Base-by-base conservation (phyloP, 1,140 invertebrate genomes). In the Drosophila pseudoananassae region DNA sequence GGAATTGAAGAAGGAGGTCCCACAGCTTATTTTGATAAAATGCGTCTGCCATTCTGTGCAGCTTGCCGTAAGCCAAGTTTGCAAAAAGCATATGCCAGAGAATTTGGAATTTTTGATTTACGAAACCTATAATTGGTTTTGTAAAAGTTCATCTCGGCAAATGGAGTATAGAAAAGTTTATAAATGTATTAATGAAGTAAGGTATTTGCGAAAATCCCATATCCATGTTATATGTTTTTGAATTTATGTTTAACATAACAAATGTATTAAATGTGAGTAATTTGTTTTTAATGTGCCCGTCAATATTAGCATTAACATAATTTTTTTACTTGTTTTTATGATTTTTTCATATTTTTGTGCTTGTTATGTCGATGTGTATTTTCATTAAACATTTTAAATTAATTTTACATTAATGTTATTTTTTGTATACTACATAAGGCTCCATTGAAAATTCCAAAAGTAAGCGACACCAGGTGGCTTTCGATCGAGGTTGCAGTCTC, bases 101-200 rank as follows among this genome's bases (percentile, higher is more conserved):
- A 74, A 87, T 80, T 64, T 92, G 7, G 92, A 92, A 61, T 92
- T 90, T 78, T 51, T 92, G 12, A 7, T 50, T n/a, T 14, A 14
- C n/a, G 38, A 38, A 12, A 38, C 36, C 7, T 17, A 14, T 43
- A 2, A 29, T 27, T 31, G 49, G n/a, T 20, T 20, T 20, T 20
- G 17, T 20, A 20, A 20, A 20, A 20, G 17, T 20, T 20, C 20
- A 29, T 31, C 5, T 8, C 12, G 49, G 7, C 49, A 51, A 51
- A 15, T 51, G 5, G 27, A 51, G 7, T 51, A 51, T 3, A 17
- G n/a, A 36, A 52, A 45, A 51, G 52, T 61, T 20, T 61, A 45
- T 38, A 23, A 61, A 45, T 52, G 27, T 17, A 31, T 46, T 23
- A 61, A 52, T 27, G 25, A 61, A 38, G 46, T 12, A 20, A 55